Base-by-base conservation (phyloP, 2,888 invertebrate species). In the Lochmaea capreae region DNA sequence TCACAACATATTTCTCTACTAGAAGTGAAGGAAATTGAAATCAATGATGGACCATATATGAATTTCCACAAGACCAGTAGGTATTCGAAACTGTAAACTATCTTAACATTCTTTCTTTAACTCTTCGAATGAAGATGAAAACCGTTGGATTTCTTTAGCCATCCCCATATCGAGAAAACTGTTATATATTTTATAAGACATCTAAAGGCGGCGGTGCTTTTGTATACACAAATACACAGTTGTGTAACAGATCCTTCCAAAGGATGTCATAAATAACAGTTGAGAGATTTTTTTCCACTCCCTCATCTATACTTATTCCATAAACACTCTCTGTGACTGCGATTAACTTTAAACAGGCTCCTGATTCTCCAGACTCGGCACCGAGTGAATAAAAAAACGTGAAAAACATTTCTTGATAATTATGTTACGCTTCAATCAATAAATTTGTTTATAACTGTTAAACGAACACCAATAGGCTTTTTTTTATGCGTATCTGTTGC, bases 81-180 rank as follows among this genome's bases (percentile, higher is more conserved):
- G 14, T 14, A 11, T 54, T 18, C 9, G 18, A 54, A 54, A 54
- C 54, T 54, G 54, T 54, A 54, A 18, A 54, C 18, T 54, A 54
- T 54, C 54, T 54, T 18, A 18, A 54, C 54, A 54, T 54, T 54
- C 54, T 54, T 54, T 54, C 46, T 46, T 46, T 46, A 46, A 46
- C 12, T 46, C 46, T 46, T 46, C 46, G 1, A 8, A 11, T 14
- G n/a, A 16, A n/a, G 52, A 52, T 52, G n/a, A 52, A 18, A 6
- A 54, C 54, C 54, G 54, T 54, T 54, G 54, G 16, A 54, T 52
- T 52, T 52, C 52, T 52, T 52, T 16, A 52, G 52, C 16, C n/a
- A 52, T 54, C 54, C 54, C 54, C 54, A 54, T 54, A 54, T 54
- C 54, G 18, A 54, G 54, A 54, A 18, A 18, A 10, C 54, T 54